These are phyloP conservation scores for Altica lythri DNA, from an alignment of 2,888 invertebrate species.

Conservation along the genomic window DNA sequence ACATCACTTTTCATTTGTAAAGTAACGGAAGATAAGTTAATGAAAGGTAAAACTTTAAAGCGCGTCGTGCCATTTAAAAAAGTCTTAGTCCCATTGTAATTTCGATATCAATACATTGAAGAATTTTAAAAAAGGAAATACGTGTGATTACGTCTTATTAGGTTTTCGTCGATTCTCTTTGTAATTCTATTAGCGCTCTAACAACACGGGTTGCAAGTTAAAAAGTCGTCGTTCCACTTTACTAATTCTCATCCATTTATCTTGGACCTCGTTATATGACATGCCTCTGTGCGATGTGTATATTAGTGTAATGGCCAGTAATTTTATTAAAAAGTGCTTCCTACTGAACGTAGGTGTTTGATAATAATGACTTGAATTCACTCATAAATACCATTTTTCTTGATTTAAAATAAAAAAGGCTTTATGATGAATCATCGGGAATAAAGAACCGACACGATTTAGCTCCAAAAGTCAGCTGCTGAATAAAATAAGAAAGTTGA, in stretches of 20 bases:
- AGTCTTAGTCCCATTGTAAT: too few relatives aligned
- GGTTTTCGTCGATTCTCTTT: conserved; percentile 13
- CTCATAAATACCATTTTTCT: too few relatives aligned
- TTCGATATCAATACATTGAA: too few relatives aligned
- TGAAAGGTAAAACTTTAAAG: too few relatives aligned
- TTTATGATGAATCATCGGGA: too few relatives aligned
- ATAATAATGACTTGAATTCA: conserved; percentile 8
- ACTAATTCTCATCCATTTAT: conserved; percentile 23
- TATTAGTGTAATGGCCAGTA: conserved; percentile 22
- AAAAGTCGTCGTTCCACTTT: conserved; percentile 28
- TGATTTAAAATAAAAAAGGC: too few relatives aligned
- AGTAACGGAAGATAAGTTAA: too few relatives aligned
- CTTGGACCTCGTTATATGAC: conserved; percentile 17
- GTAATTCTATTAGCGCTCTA: conserved; percentile 17
- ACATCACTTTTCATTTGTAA: too few relatives aligned
- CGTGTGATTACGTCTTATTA: background rate
- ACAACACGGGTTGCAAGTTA: conserved; percentile 7
- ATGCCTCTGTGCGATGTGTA: conserved; percentile 14
- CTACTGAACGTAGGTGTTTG: conserved; percentile 21
- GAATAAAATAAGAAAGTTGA: too few relatives aligned
- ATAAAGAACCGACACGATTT: too few relatives aligned
- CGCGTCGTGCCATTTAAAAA: too few relatives aligned
- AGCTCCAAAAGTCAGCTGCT: too few relatives aligned
- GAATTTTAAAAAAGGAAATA: conserved; percentile 17
- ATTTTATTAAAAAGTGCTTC: conserved; percentile 26